Evolutionary conservation across 2,888 invertebrate genomes (phyloP), one percentile per base, ranked within the genome.

Genomic region (Coelinius sp.): DNA sequence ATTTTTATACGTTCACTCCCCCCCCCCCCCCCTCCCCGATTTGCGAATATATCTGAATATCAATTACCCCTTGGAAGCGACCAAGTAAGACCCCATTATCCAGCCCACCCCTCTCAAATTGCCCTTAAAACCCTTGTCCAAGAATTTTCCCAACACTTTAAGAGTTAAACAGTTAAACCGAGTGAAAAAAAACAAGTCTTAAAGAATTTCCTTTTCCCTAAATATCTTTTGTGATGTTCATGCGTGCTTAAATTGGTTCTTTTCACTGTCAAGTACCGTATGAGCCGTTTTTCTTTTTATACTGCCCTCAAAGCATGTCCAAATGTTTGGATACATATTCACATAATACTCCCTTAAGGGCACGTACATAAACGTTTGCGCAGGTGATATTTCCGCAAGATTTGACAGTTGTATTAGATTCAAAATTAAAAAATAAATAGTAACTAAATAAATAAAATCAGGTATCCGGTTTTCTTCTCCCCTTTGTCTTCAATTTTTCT

Each of bases 21-120:
- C 10, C 24, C 24, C 20, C 62, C 64, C 35, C 59, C 63, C 24
- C 24, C 80, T 79, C 75, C 73, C 76, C 75, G 78, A 79, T 79
- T 83, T 82, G 67, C 59, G 38, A 41, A 84, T 84, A 86, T 85
- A 86, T 85, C 82, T 84, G 83, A 85, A 86, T 85, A 84, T 79
- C 82, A 81, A 83, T 80, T 71, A 77, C 75, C 38, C 44, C 75
- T 46, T 56, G n/a, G n/a, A n/a, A n/a, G n/a, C 56, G 63, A 67
- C 41, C 62, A 41, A 22, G 41, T 62, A 24, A 71, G 41, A n/a
- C n/a, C 49, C 49, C 27, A 56, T 56, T 25, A 27, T 6, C n/a
- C n/a, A 44, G 17, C 12, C n/a, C 5, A 14, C n/a, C n/a, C n/a
- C 44, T 44, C 10, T 1, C 10, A 4, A 56, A 22, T 14, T 24